Percentiles rank a stretch among this genome's conserved stretches.
phyloP scores from a whole-genome alignment of 2,888 invertebrate species.

The Diadromus collaris region DNA sequence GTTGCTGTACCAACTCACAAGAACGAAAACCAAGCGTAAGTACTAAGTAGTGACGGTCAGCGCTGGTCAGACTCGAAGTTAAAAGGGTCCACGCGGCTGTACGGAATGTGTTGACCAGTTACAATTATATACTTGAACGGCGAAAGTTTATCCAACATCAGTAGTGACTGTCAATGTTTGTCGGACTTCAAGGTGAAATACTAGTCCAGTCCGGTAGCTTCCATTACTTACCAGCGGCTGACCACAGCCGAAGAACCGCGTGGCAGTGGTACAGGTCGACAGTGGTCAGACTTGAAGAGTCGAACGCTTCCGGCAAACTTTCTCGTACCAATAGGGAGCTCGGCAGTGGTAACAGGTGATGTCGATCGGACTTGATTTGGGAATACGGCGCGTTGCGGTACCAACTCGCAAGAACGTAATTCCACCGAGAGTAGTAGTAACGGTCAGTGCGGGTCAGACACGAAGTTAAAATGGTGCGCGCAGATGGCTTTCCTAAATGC shows the following conservation, averaged over 20 bases:
- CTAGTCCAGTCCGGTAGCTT: background rate
- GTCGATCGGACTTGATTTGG: background rate
- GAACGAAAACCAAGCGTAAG: background rate
- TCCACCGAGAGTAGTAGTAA: slow-evolving; percentile 8
- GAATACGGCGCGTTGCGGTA: no score
- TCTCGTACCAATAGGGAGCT: slow-evolving; percentile 2
- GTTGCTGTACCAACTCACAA: background rate
- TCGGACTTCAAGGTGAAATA: slow-evolving; percentile 7
- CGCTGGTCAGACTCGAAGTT: background rate
- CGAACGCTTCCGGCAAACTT: background rate
- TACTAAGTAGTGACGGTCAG: slow-evolving; percentile 18
- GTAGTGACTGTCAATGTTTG: slow-evolving; percentile 12
- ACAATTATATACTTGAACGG: background rate
- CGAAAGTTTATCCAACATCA: background rate
- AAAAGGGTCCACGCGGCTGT: background rate
- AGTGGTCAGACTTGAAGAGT: slow-evolving; percentile 33
- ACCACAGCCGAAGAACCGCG: no score
- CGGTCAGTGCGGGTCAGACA: slow-evolving; percentile 1
- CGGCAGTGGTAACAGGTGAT: background rate
- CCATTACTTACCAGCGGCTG: background rate
- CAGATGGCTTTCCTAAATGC: background rate
- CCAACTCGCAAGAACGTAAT: no score
- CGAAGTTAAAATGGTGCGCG: background rate
- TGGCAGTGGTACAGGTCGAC: slow-evolving; percentile 30
- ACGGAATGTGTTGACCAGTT: background rate